These are phyloP conservation scores for Malthinus flaveolus DNA, from an alignment of 2,888 invertebrate species.

Conservation along the genomic window DNA sequence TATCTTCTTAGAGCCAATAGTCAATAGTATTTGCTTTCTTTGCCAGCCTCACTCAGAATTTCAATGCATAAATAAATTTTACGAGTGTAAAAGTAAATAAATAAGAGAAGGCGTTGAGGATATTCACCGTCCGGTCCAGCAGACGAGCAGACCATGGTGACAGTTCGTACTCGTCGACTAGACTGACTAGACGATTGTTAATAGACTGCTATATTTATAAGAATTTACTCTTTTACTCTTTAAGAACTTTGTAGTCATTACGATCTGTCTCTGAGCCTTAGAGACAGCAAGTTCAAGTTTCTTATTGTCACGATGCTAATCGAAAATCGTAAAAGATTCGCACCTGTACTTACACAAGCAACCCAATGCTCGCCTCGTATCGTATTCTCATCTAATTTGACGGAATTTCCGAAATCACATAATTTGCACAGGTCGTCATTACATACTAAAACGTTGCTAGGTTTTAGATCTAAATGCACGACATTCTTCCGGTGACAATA, in stretches of 20 bases:
- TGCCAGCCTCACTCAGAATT: too few relatives aligned
- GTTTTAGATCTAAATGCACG: slow-evolving; percentile 52
- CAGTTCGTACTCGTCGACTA: too few relatives aligned
- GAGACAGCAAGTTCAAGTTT: not conserved
- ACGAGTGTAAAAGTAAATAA: too few relatives aligned
- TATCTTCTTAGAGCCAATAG: too few relatives aligned
- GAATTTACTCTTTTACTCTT: too few relatives aligned
- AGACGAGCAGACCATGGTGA: too few relatives aligned
- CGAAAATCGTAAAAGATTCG: not conserved
- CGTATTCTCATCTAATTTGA: slow-evolving; percentile 21
- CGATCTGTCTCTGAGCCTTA: not conserved
- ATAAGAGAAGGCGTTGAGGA: too few relatives aligned
- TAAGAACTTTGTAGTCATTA: not conserved
- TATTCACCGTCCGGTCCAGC: too few relatives aligned
- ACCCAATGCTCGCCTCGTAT: slow-evolving; percentile 4
- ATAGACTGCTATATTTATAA: too few relatives aligned
- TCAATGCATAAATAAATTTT: too few relatives aligned
- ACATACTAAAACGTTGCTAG: slow-evolving; percentile 48
- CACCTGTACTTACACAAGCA: slow-evolving; percentile 1
- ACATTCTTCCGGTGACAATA: slow-evolving; percentile 46
- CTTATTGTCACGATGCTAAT: not conserved
- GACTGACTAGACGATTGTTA: too few relatives aligned
- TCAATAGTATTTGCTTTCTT: too few relatives aligned
- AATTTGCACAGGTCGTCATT: slow-evolving; percentile 44
- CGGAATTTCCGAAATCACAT: slow-evolving; percentile 52